Percentiles rank a stretch among this genome's conserved stretches.
Conservation (phyloP, 2,113 vertebrate genomes). For the Phalacrocorax aristotelis region DNA sequence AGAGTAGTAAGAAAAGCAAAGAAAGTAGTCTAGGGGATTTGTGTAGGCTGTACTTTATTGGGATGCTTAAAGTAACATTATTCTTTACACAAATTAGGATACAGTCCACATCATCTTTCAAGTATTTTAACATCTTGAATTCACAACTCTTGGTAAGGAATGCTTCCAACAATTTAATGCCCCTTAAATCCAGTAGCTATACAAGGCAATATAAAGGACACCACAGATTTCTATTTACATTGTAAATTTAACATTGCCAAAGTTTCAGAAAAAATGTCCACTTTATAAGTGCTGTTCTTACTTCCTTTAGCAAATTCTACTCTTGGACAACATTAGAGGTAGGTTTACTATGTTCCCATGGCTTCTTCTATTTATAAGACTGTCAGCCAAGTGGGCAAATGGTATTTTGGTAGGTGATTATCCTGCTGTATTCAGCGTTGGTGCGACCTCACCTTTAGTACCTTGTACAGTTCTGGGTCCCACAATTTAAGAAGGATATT, state of each 20-base stretch:
- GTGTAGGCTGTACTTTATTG: not conserved
- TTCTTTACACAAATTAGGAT: not conserved
- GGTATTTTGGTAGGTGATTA: not conserved
- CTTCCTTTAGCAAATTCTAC: not conserved
- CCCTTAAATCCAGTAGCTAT: not conserved
- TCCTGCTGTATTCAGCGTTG: not conserved
- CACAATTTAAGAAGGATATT: too few relatives aligned
- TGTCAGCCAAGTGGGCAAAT: not conserved
- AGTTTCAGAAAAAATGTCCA: not conserved
- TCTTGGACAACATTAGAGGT: not conserved
- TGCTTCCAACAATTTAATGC: not conserved
- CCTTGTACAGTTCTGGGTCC: too few relatives aligned
- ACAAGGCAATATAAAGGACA: not conserved
- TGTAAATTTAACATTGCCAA: not conserved
- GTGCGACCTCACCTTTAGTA: not conserved
- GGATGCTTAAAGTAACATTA: not conserved
- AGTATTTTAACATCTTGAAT: not conserved
- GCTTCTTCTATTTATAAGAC: not conserved
- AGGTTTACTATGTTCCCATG: not conserved
- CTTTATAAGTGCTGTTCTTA: not conserved
- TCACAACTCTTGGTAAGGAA: not conserved
- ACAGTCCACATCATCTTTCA: not conserved
- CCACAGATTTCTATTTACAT: not conserved
- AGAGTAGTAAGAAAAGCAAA: not conserved
- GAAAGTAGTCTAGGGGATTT: not conserved